Evolutionary conservation across 2,113 vertebrate genomes (phyloP).

Genomic region (Oxyruncus cristatus): DNA sequence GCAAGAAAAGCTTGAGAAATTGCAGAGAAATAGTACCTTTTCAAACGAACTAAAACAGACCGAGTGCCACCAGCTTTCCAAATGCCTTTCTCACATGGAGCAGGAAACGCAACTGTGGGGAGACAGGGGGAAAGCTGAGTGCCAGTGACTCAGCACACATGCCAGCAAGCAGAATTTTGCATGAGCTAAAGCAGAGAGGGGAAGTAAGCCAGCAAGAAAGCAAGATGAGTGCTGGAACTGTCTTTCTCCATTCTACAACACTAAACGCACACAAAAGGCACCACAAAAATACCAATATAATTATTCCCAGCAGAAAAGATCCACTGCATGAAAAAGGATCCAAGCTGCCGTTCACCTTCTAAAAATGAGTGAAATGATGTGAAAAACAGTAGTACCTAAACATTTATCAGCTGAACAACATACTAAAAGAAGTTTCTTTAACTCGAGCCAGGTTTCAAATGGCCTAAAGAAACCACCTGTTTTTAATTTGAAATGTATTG

Average conservation of each 20-base stretch:
- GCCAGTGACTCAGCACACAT: background rate
- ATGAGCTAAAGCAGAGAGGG: background rate
- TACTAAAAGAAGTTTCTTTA: background rate
- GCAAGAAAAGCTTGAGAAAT: background rate
- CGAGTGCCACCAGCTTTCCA: background rate
- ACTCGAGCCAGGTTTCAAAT: background rate
- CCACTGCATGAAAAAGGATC: background rate
- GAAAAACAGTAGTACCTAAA: background rate
- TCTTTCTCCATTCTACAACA: background rate
- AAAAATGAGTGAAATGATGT: background rate
- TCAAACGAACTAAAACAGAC: background rate
- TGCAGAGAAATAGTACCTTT: background rate
- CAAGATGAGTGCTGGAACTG: background rate
- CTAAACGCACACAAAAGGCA: background rate
- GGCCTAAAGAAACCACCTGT: background rate
- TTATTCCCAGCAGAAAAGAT: background rate
- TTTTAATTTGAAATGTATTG: background rate
- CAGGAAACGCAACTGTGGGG: background rate
- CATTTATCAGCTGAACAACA: background rate
- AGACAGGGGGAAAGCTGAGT: background rate
- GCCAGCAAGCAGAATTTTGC: background rate
- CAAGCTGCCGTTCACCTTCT: background rate
- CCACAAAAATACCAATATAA: background rate
- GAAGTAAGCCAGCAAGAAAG: background rate
- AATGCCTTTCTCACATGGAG: background rate